Conservation (phyloP, 2,888 invertebrate genomes). For the Meteorus colon region DNA sequence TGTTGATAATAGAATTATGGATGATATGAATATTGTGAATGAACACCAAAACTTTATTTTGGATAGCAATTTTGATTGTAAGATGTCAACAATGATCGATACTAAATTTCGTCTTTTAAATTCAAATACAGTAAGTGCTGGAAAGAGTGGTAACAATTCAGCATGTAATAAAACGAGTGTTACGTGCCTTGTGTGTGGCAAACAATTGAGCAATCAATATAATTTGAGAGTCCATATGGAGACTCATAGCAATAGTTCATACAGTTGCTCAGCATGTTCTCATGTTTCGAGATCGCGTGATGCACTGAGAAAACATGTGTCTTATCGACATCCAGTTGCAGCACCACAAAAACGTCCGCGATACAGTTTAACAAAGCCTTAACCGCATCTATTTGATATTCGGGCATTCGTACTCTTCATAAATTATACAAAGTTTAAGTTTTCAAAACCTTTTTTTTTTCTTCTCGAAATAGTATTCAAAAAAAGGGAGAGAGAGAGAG, state of each 20-base stretch:
- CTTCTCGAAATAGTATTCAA: neutral
- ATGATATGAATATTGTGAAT: constrained; percentile 46
- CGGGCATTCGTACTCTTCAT: neutral
- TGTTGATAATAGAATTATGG: constrained; percentile 55
- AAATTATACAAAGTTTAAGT: neutral
- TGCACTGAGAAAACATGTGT: constrained; percentile 90
- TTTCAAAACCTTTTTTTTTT: neutral
- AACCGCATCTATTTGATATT: constrained; percentile 44
- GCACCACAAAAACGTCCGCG: constrained; percentile 72
- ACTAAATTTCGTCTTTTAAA: constrained; percentile 48
- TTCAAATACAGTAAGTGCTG: constrained; percentile 25
- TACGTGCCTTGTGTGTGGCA: constrained; percentile 89
- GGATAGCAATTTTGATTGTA: constrained; percentile 58
- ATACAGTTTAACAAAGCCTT: constrained; percentile 65
- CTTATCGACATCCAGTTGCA: constrained; percentile 85
- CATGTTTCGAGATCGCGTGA: constrained; percentile 92
- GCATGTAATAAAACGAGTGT: constrained; percentile 74
- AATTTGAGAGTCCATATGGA: constrained; percentile 93
- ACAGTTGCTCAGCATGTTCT: constrained; percentile 89
- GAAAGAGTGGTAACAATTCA: constrained; percentile 31
- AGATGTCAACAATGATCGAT: constrained; percentile 59
- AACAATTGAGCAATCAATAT: constrained; percentile 92
- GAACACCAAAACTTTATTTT: constrained; percentile 58
- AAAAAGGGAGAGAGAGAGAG: too few species aligned
- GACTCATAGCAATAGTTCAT: constrained; percentile 90